Conservation (phyloP, 2,888 invertebrate species). For the Drosophila colorata region DNA sequence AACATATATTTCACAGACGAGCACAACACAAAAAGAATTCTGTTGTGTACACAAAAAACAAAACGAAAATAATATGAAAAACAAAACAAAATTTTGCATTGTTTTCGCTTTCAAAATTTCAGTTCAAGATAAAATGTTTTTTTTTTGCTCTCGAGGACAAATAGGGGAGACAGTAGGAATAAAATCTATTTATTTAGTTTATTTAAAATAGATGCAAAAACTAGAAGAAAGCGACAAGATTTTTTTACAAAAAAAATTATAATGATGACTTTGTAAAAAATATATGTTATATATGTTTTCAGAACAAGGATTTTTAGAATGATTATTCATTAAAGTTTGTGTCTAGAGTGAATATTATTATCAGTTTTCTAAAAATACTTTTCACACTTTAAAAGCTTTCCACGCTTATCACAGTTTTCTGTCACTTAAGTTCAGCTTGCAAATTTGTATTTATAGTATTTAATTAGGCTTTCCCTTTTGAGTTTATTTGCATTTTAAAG, state of each 20-base stretch:
- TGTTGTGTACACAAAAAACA: slow-evolving; percentile 10
- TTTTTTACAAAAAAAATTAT: too few species aligned
- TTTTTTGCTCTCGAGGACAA: slow-evolving; percentile 6
- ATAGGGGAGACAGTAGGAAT: background rate
- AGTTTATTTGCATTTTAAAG: background rate
- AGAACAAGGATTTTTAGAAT: too few species aligned
- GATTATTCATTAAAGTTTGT: too few species aligned
- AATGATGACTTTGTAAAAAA: too few species aligned
- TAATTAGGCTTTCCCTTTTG: background rate
- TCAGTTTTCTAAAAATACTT: too few species aligned
- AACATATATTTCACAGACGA: slow-evolving; percentile 12
- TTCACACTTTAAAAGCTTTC: too few species aligned
- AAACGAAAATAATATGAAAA: slow-evolving; percentile 29
- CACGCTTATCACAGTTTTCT: background rate
- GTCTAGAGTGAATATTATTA: too few species aligned
- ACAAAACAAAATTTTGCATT: slow-evolving; percentile 24
- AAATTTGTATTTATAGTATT: background rate
- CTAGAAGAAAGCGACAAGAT: too few species aligned
- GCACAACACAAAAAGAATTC: slow-evolving; percentile 17
- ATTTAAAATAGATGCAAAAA: background rate
- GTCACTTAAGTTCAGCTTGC: background rate
- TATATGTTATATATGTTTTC: too few species aligned
- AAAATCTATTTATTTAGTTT: background rate
- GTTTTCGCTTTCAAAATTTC: slow-evolving; percentile 37
- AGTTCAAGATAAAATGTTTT: slow-evolving; percentile 2